Base-by-base conservation (phyloP, 2,888 invertebrate genomes). In the Philopedon plagiatum region DNA sequence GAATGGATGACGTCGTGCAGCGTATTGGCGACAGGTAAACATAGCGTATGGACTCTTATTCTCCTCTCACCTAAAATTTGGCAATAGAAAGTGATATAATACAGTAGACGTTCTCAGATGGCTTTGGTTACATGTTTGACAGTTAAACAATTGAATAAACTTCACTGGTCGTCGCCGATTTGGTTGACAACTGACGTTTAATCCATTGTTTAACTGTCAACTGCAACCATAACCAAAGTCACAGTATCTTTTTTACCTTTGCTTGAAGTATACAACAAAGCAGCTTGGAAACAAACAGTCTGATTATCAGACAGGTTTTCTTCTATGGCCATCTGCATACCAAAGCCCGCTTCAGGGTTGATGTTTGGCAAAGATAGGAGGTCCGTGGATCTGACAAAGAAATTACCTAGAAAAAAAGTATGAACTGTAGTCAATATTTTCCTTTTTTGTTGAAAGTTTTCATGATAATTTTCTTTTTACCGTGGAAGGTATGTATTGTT, bases 321-420 rank as follows among this genome's bases (percentile, higher is more conserved):
- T 77, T 99, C 99, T 63, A 99, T 96, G 1, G 96, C 91, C 74
- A 98, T 92, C 88, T 99, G 99, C 94, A 99, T 98, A 57, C 96
- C 99, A 85, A 97, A 98, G 15, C 97, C 98, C 4, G 97, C 94
- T 86, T 99, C 99, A 0, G 99, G 99, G 83, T 98, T 99, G 71
- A 98, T 94, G 87, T 99, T 99, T 39, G 99, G 98, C 78, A 99
- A 87, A 9, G 97, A 96, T 68, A 99, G 87, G 65, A 99, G 88
- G 87, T 99, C 99, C 2, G 98, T 98, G 0, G 99, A 98, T 2
- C 99, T 91, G 58, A 99, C 99, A 87, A 99, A 99, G 90, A 98
- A 98, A 87, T 99, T 99, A 19, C 75, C 75, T 75, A 64, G 13
- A 62, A 19, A 9, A 46, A 32, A 46, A 39, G 18, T 2, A 51